These are phyloP conservation scores for Montipora sp. DNA, from an alignment of 64 coral and sea anemone species.

Conservation along the genomic window DNA sequence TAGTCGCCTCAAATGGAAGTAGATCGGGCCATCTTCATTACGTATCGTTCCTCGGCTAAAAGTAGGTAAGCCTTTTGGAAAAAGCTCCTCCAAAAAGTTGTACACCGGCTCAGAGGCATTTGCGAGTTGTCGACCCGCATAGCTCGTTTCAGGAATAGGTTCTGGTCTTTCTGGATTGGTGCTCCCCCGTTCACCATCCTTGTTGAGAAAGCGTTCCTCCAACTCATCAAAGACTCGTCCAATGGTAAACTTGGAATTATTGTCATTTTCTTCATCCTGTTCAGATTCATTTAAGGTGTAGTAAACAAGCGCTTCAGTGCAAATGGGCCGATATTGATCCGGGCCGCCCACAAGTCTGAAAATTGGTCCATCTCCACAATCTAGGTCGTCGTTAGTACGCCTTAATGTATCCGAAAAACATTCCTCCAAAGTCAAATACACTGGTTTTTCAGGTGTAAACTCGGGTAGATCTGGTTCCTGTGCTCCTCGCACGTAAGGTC, in stretches of 20 bases:
- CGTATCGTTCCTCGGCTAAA: not conserved
- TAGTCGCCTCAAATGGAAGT: not conserved
- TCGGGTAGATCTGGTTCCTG: not conserved
- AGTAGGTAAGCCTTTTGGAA: not conserved
- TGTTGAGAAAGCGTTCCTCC: not conserved
- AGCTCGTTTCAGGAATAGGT: not conserved
- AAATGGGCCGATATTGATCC: not conserved
- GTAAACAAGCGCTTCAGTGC: not conserved
- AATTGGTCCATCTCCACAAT: not conserved
- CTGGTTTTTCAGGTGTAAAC: not conserved
- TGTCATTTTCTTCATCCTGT: not conserved
- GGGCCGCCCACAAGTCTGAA: not conserved
- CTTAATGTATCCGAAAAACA: conserved; percentile 8
- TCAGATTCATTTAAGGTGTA: not conserved
- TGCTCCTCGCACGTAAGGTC: not conserved
- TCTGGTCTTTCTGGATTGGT: not conserved
- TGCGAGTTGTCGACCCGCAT: not conserved
- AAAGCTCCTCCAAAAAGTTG: conserved; percentile 19
- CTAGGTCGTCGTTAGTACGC: not conserved
- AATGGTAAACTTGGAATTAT: not conserved
- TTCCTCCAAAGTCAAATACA: not conserved
- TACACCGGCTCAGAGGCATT: not conserved
- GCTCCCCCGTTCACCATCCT: not conserved
- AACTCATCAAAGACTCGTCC: not conserved
- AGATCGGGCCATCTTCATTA: not conserved